Evolutionary conservation across 2,113 vertebrate genomes (phyloP), one percentile per base, ranked within the genome.

Genomic region (Caranx melampygus): DNA sequence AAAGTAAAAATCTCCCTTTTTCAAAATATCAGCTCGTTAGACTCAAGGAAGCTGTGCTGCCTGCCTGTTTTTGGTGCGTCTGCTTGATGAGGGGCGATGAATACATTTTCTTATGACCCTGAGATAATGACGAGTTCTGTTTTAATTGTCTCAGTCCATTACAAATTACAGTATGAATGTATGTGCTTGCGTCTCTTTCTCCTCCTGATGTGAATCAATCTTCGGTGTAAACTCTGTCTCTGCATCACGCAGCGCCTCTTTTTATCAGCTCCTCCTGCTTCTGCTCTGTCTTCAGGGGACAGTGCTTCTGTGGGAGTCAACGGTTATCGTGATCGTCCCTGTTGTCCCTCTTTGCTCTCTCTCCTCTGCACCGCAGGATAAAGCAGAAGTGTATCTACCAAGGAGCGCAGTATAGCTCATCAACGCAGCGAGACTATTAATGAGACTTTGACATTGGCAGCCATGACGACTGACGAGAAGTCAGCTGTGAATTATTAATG

Each of bases 11-110:
- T 63, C 52, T 31, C 34, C 15, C 16, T 68, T 72, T 78, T 84
- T 6, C 66, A 85, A 55, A 70, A 82, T 59, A 78, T 74, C 69
- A 60, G 64, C 75, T 85, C 82, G 86, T 89, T 78, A 76, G 62
- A 71, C 55, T 81, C 4, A 0, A 45, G 64, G 18, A 79, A 81
- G 55, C 4, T 76, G 81, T 75, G 62, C 81, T 26, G 79, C 60
- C 66, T 83, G 62, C 42, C 54, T 31, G 73, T 78, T 84, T 84
- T 82, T 18, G 20, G 31, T 63, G 40, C 34, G 15, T 73, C 51
- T n/a, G 62, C 72, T 79, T 75, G 78, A 84, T 70, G 64, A 83
- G 68, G 13, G 54, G 33, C 83, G 75, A 69, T 67, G 61, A 87
- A 90, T 88, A 79, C 1, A 75, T 87, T 69, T 75, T 18, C 26